Conservation (phyloP, 2,888 invertebrate genomes). For the Heteropelma amictum region DNA sequence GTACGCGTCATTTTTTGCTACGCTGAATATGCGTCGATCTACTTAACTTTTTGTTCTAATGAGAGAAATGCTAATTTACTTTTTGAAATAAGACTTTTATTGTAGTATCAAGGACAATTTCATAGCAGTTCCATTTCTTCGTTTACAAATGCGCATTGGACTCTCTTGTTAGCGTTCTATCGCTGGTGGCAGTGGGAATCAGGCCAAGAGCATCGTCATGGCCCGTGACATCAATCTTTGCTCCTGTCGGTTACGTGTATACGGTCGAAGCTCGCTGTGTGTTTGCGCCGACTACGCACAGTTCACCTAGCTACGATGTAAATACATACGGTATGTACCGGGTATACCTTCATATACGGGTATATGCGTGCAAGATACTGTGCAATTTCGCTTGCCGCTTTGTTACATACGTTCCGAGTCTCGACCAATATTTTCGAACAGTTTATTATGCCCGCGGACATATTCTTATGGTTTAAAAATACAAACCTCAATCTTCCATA, state of each 20-base stretch:
- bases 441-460: background rate
- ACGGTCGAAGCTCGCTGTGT: slow-evolving; percentile 7
- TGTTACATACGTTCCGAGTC: slow-evolving; percentile 6
- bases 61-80: too few relatives aligned
- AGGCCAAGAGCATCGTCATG: slow-evolving; percentile 73
- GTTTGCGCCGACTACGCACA: slow-evolving; percentile 31
- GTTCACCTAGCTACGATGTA: slow-evolving; percentile 9
- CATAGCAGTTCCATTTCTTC: background rate
- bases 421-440: background rate
- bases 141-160: slow-evolving; percentile 5
- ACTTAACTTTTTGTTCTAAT: too few relatives aligned
- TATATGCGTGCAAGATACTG: background rate
- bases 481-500: background rate
- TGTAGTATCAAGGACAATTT: background rate
- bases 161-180: slow-evolving; percentile 22
- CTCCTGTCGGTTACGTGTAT: slow-evolving; percentile 59
- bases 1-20: too few relatives aligned
- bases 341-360: background rate
- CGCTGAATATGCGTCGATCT: too few relatives aligned
- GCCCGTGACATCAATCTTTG: slow-evolving; percentile 72
- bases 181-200: slow-evolving; percentile 65
- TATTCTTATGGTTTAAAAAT: background rate
- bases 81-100: background rate
- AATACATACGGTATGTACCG: slow-evolving; percentile 1
- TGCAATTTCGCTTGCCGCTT: slow-evolving; percentile 6